These are phyloP conservation scores for Petrolisthes manimaculis DNA, from an alignment of 2,888 invertebrate species.

Conservation along the genomic window DNA sequence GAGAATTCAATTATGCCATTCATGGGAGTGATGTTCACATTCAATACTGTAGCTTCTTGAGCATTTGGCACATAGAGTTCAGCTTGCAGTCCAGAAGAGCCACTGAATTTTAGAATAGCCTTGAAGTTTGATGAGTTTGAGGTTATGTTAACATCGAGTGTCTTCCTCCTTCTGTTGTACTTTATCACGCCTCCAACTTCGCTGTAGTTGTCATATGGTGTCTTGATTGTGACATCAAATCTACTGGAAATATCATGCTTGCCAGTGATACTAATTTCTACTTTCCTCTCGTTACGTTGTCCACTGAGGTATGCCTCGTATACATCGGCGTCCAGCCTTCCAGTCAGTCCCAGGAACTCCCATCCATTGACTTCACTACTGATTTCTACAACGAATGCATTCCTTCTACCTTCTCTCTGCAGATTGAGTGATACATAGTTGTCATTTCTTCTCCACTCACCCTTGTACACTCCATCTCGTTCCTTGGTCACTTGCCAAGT, in stretches of 20 bases:
- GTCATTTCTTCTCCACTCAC: slow-evolving; percentile 46
- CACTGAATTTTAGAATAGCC: slow-evolving; percentile 21
- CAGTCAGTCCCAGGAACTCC: slow-evolving; percentile 53
- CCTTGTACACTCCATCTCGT: slow-evolving; percentile 24
- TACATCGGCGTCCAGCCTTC: slow-evolving; percentile 43
- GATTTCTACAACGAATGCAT: slow-evolving; percentile 36
- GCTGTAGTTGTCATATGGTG: slow-evolving; percentile 52
- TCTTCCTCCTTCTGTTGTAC: slow-evolving; percentile 33
- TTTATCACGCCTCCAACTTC: slow-evolving; percentile 31
- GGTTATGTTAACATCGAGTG: slow-evolving; percentile 31
- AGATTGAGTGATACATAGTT: slow-evolving; percentile 36
- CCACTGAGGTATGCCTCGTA: slow-evolving; percentile 49
- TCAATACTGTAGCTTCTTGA: slow-evolving; percentile 12
- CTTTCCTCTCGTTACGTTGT: slow-evolving; percentile 34
- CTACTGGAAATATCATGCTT: slow-evolving; percentile 13
- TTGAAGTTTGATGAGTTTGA: slow-evolving; percentile 53
- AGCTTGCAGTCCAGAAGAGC: slow-evolving; percentile 6
- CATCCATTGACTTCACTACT: slow-evolving; percentile 54
- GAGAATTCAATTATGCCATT: too few relatives aligned
- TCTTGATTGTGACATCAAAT: slow-evolving; percentile 40
- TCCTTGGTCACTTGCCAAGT: slow-evolving; percentile 43
- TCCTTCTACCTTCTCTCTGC: background rate
- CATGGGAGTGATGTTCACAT: too few relatives aligned
- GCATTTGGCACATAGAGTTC: slow-evolving; percentile 53
- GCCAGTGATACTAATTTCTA: slow-evolving; percentile 24